Evolutionary conservation across 2,113 vertebrate genomes (phyloP), one percentile per base, ranked within the genome.

Genomic region (Ginglymostoma cirratum): DNA sequence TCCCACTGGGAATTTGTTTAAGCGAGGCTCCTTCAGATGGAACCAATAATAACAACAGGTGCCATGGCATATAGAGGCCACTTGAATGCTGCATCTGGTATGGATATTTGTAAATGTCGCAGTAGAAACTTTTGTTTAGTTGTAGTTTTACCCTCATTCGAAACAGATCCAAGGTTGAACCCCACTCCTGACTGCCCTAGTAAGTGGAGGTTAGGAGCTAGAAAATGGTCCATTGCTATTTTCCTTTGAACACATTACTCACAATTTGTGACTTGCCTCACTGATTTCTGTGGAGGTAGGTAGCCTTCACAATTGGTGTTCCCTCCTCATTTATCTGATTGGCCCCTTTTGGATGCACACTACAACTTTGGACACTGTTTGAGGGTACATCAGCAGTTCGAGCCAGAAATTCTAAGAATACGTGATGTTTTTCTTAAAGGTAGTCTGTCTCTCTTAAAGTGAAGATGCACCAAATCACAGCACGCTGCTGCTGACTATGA

Each of bases 1-100:
- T 95, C 69, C 94, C 70, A 72, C 4, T 95, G 94, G 94, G 94
- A 95, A 95, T 95, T 72, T 72, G 94, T 67, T 95, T 38, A 95
- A 61, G 45, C 94, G 72, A 76, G 24, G 5, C 69, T 95, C 67
- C 69, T 72, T 52, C 24, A 52, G 19, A 52, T 5, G 69, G 67
- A 42, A 95, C n/a, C 45, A 30, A 72, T 72, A 72, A 42, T 72
- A 72, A 76, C 55, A 61, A 61, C 94, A 95, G 69, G 94, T 95
- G 94, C 52, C 48, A 12, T 66, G 14, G 67, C 72, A 95, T 72
- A 95, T 42, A 34, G 27, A 48, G 94, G 94, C 42, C 38, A 30
- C 12, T 72, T 72, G 66, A 72, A 48, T 70, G 67, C n/a, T 95
- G 21, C 45, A 70, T 95, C 48, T 95, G 45, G 12, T 72, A 70